Evolutionary conservation across 2,113 vertebrate genomes (phyloP).

Genomic region (Toxotes chatareus): DNA sequence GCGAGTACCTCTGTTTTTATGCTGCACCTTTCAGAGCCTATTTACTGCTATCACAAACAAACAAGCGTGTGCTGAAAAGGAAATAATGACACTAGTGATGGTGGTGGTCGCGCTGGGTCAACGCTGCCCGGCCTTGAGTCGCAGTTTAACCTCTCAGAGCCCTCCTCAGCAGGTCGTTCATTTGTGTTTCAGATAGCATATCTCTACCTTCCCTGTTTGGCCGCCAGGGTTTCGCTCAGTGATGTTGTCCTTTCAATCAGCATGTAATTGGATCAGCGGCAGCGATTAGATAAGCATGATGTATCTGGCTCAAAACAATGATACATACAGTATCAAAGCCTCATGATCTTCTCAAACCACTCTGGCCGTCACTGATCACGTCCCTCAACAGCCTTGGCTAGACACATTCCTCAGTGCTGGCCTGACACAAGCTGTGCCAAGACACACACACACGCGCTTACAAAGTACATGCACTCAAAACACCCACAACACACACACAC

Average conservation of each 20-base stretch:
- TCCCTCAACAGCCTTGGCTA: slow-evolving; percentile 54
- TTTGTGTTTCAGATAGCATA: slow-evolving; percentile 63
- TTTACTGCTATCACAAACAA: slow-evolving; percentile 51
- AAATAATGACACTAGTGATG: slow-evolving; percentile 23
- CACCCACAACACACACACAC: slow-evolving; percentile 6
- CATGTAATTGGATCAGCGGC: slow-evolving; percentile 82
- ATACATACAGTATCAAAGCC: slow-evolving; percentile 54
- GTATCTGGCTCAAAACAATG: slow-evolving; percentile 67
- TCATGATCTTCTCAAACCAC: slow-evolving; percentile 56
- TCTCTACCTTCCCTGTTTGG: slow-evolving; percentile 50
- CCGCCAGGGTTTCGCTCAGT: slow-evolving; percentile 44
- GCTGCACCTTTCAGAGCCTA: slow-evolving; percentile 2
- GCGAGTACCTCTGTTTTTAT: slow-evolving; percentile 7
- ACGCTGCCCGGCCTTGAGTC: slow-evolving; percentile 18
- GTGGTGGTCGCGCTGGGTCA: background rate
- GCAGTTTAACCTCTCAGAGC: slow-evolving; percentile 42
- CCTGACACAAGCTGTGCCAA: slow-evolving; percentile 49
- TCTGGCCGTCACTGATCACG: slow-evolving; percentile 54
- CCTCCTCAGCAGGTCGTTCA: slow-evolving; percentile 48
- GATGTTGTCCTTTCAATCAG: slow-evolving; percentile 79
- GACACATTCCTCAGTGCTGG: slow-evolving; percentile 53
- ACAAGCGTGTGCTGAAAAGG: slow-evolving; percentile 43
- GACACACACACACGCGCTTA: background rate
- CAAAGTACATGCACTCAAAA: slow-evolving; percentile 5
- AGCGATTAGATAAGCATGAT: slow-evolving; percentile 74